Conservation (phyloP, 2,797 vertebrate genomes). For the Syngnathus rostellatus region DNA sequence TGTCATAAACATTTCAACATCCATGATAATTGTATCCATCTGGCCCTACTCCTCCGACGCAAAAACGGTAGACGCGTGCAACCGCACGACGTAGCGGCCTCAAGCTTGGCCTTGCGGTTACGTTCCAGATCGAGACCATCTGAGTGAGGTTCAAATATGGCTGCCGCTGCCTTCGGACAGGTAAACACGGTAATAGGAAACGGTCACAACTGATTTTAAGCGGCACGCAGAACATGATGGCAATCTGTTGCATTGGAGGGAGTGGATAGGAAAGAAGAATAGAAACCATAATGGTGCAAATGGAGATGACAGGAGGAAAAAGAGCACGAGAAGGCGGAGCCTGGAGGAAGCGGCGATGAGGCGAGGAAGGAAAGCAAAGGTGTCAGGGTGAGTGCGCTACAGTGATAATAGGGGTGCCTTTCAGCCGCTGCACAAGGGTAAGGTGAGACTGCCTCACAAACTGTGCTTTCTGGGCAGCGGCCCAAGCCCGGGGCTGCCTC, state of each 20-base stretch:
- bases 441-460: conserved; percentile 63
- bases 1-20: conserved; percentile 69
- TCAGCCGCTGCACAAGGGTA: conserved; percentile 54
- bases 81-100: conserved; percentile 37
- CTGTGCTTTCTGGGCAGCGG: conserved; percentile 70
- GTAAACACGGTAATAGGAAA: conserved; percentile 66
- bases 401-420: conserved; percentile 66
- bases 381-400: conserved; percentile 43
- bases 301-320: conserved; percentile 35
- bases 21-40: conserved; percentile 57
- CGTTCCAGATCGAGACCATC: conserved; percentile 52
- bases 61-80: conserved; percentile 58
- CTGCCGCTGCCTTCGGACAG: conserved; percentile 48
- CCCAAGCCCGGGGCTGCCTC: conserved; percentile 55
- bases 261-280: conserved; percentile 26
- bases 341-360: conserved; percentile 18
- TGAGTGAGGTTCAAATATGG: conserved; percentile 41
- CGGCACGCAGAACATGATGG: conserved; percentile 45
- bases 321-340: conserved; percentile 19
- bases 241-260: conserved; percentile 51
- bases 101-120: conserved; percentile 32
- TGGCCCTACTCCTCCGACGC: conserved; percentile 53
- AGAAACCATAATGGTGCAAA: conserved; percentile 15
- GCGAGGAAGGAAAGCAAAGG: conserved; percentile 44
- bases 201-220: conserved; percentile 65